Conservation (phyloP, 2,888 invertebrate species). For the Eupithecia vulgata region DNA sequence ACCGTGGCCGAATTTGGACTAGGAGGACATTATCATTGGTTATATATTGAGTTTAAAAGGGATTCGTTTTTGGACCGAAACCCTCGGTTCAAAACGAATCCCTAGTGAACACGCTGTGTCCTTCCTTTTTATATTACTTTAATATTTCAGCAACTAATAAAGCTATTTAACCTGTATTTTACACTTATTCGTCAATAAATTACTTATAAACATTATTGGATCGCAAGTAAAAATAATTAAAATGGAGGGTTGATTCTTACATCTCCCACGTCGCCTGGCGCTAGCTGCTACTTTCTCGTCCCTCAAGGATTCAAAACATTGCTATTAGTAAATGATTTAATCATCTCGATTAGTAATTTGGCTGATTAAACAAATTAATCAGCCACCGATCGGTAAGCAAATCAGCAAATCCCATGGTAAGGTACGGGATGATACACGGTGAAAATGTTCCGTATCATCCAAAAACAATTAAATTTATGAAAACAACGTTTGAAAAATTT, state of each 20-base stretch:
- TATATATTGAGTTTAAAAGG: no score
- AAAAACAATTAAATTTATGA: no score
- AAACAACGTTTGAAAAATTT: no score
- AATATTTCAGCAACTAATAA: not conserved
- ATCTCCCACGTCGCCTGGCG: not conserved
- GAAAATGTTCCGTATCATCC: not conserved
- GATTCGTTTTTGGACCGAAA: no score
- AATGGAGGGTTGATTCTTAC: not conserved
- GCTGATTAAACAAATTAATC: constrained; percentile 51
- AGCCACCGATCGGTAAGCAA: constrained; percentile 29
- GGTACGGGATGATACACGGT: not conserved
- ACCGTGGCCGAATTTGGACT: not conserved
- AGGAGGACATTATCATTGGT: not conserved
- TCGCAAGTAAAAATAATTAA: not conserved
- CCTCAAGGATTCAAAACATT: not conserved
- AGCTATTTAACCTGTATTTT: not conserved
- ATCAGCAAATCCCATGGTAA: constrained; percentile 12
- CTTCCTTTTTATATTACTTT: not conserved
- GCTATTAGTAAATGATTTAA: constrained; percentile 42
- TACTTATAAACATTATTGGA: not conserved
- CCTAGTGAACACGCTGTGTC: not conserved
- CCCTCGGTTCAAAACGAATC: no score
- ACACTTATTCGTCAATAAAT: no score
- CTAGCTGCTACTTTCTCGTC: not conserved
- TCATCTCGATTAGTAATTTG: constrained; percentile 53